Evolutionary conservation across 2,113 vertebrate species (phyloP).

Genomic region (Lepisosteus oculatus): DNA sequence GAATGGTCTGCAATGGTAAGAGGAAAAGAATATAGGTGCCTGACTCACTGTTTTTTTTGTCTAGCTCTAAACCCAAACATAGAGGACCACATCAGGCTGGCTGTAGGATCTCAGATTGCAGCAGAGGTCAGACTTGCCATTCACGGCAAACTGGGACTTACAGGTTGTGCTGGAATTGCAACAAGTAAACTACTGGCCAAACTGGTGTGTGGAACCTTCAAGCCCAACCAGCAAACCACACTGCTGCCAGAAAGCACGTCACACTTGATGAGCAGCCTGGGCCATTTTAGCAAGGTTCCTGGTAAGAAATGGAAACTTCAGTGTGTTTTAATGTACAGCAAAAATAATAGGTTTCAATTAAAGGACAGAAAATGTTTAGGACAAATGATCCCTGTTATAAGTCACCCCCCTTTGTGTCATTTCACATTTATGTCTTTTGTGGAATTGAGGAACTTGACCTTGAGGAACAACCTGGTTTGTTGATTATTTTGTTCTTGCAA

Average conservation of each 20-base stretch:
- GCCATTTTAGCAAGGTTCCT: slow-evolving; percentile 67
- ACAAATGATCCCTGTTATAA: too few species aligned
- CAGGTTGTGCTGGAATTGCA: slow-evolving; percentile 79
- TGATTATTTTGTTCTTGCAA: too few species aligned
- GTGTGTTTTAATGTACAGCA: too few species aligned
- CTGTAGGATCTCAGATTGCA: slow-evolving; percentile 77
- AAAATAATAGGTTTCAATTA: too few species aligned
- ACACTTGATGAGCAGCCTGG: slow-evolving; percentile 64
- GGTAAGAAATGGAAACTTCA: slow-evolving; percentile 56
- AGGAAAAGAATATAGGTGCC: too few species aligned
- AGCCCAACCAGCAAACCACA: slow-evolving; percentile 87
- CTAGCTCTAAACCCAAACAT: slow-evolving; percentile 57
- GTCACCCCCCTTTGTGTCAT: neutral
- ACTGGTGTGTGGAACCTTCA: slow-evolving; percentile 79
- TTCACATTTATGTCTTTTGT: neutral
- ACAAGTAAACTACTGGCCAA: slow-evolving; percentile 82
- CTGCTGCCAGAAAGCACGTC: slow-evolving; percentile 71
- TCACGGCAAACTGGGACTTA: slow-evolving; percentile 66
- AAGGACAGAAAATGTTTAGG: too few species aligned
- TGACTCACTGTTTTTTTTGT: neutral
- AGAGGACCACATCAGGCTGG: slow-evolving; percentile 52
- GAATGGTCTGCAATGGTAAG: too few species aligned
- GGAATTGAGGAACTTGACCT: too few species aligned
- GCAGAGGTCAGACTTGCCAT: slow-evolving; percentile 72
- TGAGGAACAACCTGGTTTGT: too few species aligned